These are phyloP conservation scores for Idaea straminata DNA, from an alignment of 2,888 invertebrate genomes.

Conservation along the genomic window DNA sequence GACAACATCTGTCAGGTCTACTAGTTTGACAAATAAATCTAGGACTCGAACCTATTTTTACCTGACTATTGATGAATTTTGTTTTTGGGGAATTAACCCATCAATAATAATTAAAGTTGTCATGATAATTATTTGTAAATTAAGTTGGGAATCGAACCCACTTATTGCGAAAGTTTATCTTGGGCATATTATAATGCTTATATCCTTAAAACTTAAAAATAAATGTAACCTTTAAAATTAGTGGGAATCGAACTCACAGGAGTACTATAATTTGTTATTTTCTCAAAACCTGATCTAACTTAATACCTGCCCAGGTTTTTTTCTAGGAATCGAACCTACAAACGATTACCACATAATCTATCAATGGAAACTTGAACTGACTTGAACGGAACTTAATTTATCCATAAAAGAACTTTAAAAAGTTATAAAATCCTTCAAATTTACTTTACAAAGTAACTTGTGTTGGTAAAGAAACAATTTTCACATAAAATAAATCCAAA, in stretches of 20 bases:
- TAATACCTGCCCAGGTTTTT: neutral
- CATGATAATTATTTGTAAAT: neutral
- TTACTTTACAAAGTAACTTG: neutral
- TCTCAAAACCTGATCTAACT: neutral
- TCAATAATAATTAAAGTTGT: neutral
- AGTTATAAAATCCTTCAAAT: neutral
- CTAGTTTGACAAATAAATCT: neutral
- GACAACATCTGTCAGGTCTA: neutral
- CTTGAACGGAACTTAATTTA: neutral
- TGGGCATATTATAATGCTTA: too few relatives aligned
- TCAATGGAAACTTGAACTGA: neutral
- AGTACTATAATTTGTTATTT: neutral
- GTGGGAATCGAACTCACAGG: conserved; percentile 30
- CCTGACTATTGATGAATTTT: neutral
- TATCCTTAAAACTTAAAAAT: neutral
- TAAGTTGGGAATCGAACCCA: too few relatives aligned
- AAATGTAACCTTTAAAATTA: neutral
- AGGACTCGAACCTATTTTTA: conserved; percentile 9
- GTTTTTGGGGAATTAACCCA: too few relatives aligned
- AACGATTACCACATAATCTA: neutral
- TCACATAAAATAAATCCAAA: conserved; percentile 17
- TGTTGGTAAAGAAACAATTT: conserved; percentile 6
- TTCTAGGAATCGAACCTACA: conserved; percentile 1
- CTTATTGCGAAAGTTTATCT: too few relatives aligned
- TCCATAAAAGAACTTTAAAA: neutral